These are phyloP conservation scores for Drosophila biarmipes DNA, from an alignment of 1,140 invertebrate species.

Conservation along the genomic window DNA sequence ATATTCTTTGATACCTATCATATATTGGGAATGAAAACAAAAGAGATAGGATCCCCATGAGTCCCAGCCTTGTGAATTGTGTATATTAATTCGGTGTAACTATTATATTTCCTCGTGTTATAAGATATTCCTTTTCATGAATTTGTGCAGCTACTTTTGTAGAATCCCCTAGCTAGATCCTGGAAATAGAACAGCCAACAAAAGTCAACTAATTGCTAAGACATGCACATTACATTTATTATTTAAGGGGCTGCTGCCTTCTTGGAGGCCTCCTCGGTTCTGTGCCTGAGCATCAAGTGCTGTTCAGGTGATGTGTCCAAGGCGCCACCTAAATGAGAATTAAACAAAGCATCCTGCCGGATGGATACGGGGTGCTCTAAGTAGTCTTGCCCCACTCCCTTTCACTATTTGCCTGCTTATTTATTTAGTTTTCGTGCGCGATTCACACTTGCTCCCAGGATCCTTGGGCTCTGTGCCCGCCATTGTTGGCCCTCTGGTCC, in stretches of 20 bases:
- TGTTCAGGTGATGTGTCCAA: constrained; percentile 34
- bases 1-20: too few relatives aligned
- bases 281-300: constrained; percentile 36
- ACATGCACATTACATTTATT: constrained; percentile 62
- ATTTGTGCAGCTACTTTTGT: not conserved
- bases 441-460: constrained; percentile 51
- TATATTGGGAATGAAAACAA: too few relatives aligned
- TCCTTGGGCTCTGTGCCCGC: constrained; percentile 30
- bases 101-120: too few relatives aligned
- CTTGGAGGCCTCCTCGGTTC: constrained; percentile 28
- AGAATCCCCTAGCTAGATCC: constrained; percentile 16
- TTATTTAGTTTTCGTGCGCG: constrained; percentile 59
- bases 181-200: constrained; percentile 47
- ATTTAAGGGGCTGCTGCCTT: constrained; percentile 48
- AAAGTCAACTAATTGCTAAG: constrained; percentile 56
- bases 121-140: too few relatives aligned
- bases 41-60: too few relatives aligned
- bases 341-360: constrained; percentile 68
- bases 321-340: constrained; percentile 70
- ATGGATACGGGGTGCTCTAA: constrained; percentile 1
- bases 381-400: not conserved
- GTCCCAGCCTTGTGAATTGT: too few relatives aligned
- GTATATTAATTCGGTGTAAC: too few relatives aligned
- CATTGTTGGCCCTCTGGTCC: constrained; percentile 26
- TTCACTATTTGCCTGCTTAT: constrained; percentile 43